These are phyloP conservation scores for Lucilia sericata DNA, from an alignment of 1,140 invertebrate species.

Conservation along the genomic window DNA sequence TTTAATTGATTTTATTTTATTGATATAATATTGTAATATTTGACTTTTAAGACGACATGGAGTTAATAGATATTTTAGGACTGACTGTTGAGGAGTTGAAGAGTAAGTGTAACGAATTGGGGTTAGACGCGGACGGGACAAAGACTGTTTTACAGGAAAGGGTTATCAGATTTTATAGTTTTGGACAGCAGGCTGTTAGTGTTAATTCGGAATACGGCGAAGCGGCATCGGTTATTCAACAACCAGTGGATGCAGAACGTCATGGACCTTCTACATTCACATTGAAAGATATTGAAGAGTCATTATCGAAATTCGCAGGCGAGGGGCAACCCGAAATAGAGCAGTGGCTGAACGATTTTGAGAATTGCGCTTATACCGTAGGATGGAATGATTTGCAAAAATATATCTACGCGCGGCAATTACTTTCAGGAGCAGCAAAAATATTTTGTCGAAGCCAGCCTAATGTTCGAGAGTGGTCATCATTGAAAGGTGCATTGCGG, in stretches of 20 bases:
- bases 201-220: background rate
- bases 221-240: background rate
- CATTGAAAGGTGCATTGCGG: no score
- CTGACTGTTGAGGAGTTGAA: no score
- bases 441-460: no score
- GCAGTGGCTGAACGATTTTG: slow-evolving; percentile 35
- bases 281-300: slow-evolving; percentile 37
- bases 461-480: no score
- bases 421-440: no score
- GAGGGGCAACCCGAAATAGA: background rate
- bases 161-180: background rate
- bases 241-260: background rate
- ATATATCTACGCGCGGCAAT: no score
- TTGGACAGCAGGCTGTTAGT: no score
- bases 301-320: slow-evolving; percentile 28
- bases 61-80: no score
- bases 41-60: no score
- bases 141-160: slow-evolving; percentile 17
- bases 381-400: background rate
- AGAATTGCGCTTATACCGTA: background rate
- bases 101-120: no score
- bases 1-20: no score
- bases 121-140: background rate
- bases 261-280: background rate
- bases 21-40: no score